These are phyloP conservation scores for Acrocephalus kingi DNA, from an alignment of 2,113 vertebrate genomes.

Conservation along the genomic window DNA sequence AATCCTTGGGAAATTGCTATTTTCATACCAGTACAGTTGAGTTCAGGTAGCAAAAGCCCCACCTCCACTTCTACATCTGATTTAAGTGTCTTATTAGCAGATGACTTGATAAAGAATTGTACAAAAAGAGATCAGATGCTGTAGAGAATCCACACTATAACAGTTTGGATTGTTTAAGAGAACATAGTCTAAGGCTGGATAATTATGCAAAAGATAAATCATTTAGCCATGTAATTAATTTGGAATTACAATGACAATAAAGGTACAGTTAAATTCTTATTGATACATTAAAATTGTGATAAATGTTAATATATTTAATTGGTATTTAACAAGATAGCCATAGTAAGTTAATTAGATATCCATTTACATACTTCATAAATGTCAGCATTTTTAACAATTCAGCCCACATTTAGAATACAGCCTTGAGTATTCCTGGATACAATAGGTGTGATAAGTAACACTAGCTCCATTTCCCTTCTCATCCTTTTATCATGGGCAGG, in stretches of 20 bases:
- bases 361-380: slow-evolving; percentile 66
- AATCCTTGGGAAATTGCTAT: not conserved
- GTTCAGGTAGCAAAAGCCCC: not conserved
- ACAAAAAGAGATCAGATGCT: not conserved
- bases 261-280: slow-evolving; percentile 69
- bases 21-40: not conserved
- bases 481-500: not conserved
- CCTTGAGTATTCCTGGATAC: not conserved
- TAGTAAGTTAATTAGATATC: slow-evolving; percentile 69
- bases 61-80: not conserved
- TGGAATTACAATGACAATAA: slow-evolving; percentile 68
- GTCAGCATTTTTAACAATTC: slow-evolving; percentile 58
- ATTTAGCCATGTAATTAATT: slow-evolving; percentile 62
- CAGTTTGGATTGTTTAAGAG: slow-evolving; percentile 38
- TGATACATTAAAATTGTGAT: slow-evolving; percentile 64
- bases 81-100: not conserved
- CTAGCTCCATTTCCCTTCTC: not conserved
- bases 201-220: slow-evolving; percentile 67
- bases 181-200: slow-evolving; percentile 26
- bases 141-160: not conserved
- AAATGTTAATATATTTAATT: slow-evolving; percentile 71
- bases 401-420: not conserved
- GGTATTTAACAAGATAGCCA: slow-evolving; percentile 69
- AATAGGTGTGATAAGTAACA: not conserved
- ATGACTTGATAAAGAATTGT: not conserved